Conservation (phyloP, 2,113 vertebrate genomes). For the zebrafish (Danio rerio) region DNA sequence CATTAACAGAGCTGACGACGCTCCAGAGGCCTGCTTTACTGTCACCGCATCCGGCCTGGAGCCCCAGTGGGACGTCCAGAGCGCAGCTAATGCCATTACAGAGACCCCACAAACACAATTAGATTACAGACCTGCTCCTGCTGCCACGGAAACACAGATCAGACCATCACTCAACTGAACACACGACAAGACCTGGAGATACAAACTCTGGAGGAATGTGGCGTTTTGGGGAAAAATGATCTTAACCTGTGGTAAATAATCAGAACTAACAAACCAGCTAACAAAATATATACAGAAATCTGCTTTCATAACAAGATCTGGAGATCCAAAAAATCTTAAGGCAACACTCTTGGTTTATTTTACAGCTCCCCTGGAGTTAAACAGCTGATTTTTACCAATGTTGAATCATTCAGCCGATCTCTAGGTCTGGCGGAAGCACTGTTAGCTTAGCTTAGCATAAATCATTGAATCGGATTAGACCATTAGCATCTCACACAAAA, state of each 20-base stretch:
- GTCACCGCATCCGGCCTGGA: constrained; percentile 45
- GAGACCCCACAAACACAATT: constrained; percentile 50
- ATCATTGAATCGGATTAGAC: too few relatives aligned
- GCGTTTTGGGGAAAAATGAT: constrained; percentile 4
- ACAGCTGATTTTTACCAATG: too few relatives aligned
- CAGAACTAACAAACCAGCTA: too few relatives aligned
- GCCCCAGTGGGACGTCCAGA: constrained; percentile 47
- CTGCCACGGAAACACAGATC: constrained; percentile 49
- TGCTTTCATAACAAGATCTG: neutral
- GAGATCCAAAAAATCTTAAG: too few relatives aligned
- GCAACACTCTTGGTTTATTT: too few relatives aligned
- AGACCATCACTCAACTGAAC: constrained; percentile 39
- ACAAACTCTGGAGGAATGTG: constrained; percentile 38
- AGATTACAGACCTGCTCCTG: constrained; percentile 51
- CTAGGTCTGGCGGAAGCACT: too few relatives aligned
- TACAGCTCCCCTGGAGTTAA: too few relatives aligned
- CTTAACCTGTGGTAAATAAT: neutral
- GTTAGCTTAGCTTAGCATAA: too few relatives aligned
- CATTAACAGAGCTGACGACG: constrained; percentile 46
- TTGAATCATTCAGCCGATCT: too few relatives aligned
- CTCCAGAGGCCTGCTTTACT: constrained; percentile 53
- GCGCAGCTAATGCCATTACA: constrained; percentile 58
- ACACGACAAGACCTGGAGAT: neutral
- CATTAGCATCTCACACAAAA: too few relatives aligned
- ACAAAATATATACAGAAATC: neutral